Percentiles rank a stretch among this genome's conserved stretches.
Evolutionary conservation across 35 echinoderm and acorn worm species (phyloP).

Genomic region (Heliocidaris erythrogramma): DNA sequence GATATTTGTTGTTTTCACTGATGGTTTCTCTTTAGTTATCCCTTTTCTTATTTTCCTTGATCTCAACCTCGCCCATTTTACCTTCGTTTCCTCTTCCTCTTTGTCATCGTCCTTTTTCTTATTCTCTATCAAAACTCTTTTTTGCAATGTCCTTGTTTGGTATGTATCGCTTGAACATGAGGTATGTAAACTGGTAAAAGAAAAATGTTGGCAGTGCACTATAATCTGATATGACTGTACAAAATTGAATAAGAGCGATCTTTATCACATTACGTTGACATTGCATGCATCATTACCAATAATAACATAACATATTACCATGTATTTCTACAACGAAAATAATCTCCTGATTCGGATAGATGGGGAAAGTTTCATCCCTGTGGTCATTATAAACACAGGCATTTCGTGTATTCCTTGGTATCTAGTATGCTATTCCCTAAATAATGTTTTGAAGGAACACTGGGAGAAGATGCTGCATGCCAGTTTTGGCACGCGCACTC

Average conservation of each 20-base stretch:
- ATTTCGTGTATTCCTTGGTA: neutral
- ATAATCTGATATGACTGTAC: no score
- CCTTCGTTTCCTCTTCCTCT: neutral
- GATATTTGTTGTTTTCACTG: no score
- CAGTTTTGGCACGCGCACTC: neutral
- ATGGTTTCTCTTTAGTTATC: no score
- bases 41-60: no score
- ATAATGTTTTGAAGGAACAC: neutral
- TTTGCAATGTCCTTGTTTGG: neutral
- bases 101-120: neutral
- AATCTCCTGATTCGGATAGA: neutral
- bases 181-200: neutral
- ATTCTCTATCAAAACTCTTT: neutral
- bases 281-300: neutral
- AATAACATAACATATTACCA: neutral
- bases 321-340: neutral
- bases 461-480: neutral
- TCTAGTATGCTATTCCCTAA: neutral
- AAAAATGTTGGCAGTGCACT: no score
- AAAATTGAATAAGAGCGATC: neutral
- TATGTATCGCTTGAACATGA: neutral
- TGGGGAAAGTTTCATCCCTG: neutral
- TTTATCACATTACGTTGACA: neutral
- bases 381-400: neutral
- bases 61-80: neutral